Percentiles rank a stretch among this genome's conserved stretches.
phyloP scores from a whole-genome alignment of 2,797 vertebrate genomes.

The Alosa sapidissima region DNA sequence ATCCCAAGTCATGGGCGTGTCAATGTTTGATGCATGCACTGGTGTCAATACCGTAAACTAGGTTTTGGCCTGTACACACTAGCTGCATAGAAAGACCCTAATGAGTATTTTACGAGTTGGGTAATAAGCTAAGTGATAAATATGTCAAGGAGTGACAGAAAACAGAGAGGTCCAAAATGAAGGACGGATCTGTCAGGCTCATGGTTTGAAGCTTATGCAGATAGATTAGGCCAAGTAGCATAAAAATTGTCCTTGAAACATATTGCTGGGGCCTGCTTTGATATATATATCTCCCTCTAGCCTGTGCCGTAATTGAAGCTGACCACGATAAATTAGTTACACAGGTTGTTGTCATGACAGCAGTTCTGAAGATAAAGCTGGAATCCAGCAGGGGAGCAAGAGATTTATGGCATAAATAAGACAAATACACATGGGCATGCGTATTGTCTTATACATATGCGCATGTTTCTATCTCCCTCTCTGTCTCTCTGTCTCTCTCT shows the following conservation, averaged over 20 bases:
- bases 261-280: constrained; percentile 44
- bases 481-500: neutral
- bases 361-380: constrained; percentile 42
- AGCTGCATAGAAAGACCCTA: constrained; percentile 34
- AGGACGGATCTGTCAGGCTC: constrained; percentile 52
- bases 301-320: constrained; percentile 47
- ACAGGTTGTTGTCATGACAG: constrained; percentile 48
- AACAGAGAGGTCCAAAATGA: constrained; percentile 37
- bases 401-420: constrained; percentile 42
- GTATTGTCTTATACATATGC: no score
- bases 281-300: constrained; percentile 34
- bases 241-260: constrained; percentile 57
- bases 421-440: neutral
- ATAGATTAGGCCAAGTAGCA: constrained; percentile 52
- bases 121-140: constrained; percentile 52
- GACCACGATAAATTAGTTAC: constrained; percentile 56
- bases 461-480: constrained; percentile 37
- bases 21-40: constrained; percentile 1
- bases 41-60: neutral
- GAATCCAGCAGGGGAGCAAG: constrained; percentile 32
- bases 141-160: constrained; percentile 52
- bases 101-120: constrained; percentile 48
- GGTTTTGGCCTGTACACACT: neutral
- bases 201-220: constrained; percentile 52
- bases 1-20: neutral